Conservation (phyloP, 2,888 invertebrate species). For the Chaetogeoica ovagalla region DNA sequence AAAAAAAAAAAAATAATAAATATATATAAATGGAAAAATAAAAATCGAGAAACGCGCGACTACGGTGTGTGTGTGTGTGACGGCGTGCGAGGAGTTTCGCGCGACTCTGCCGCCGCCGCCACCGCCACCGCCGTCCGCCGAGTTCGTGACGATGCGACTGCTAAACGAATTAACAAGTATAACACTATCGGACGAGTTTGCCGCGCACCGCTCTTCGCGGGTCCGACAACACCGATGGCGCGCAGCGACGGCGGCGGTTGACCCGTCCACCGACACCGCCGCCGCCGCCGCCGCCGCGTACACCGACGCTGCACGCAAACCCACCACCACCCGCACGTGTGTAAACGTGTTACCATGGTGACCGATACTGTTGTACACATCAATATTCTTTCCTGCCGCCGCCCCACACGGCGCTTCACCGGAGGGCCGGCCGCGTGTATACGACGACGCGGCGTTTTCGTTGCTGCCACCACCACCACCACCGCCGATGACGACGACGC, state of each 20-base stretch:
- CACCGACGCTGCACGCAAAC: not conserved
- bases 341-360: slow-evolving; percentile 30
- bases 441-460: slow-evolving; percentile 10
- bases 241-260: slow-evolving; percentile 49
- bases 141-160: slow-evolving; percentile 53
- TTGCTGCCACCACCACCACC: not conserved
- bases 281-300: not conserved
- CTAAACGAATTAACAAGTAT: slow-evolving; percentile 53
- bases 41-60: no score
- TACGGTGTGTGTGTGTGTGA: no score
- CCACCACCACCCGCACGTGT: no score
- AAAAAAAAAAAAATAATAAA: no score
- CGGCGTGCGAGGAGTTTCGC: no score
- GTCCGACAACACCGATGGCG: slow-evolving; percentile 13
- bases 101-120: no score
- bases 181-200: slow-evolving; percentile 51
- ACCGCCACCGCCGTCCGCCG: slow-evolving; percentile 19
- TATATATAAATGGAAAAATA: no score
- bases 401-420: slow-evolving; percentile 28
- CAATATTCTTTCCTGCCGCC: slow-evolving; percentile 52
- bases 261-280: slow-evolving; percentile 39
- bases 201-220: slow-evolving; percentile 30
- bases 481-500: slow-evolving; percentile 22
- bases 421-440: not conserved
- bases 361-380: slow-evolving; percentile 52